phyloP scores from a whole-genome alignment of 2,113 vertebrate species.

The Hystrix cristata region DNA sequence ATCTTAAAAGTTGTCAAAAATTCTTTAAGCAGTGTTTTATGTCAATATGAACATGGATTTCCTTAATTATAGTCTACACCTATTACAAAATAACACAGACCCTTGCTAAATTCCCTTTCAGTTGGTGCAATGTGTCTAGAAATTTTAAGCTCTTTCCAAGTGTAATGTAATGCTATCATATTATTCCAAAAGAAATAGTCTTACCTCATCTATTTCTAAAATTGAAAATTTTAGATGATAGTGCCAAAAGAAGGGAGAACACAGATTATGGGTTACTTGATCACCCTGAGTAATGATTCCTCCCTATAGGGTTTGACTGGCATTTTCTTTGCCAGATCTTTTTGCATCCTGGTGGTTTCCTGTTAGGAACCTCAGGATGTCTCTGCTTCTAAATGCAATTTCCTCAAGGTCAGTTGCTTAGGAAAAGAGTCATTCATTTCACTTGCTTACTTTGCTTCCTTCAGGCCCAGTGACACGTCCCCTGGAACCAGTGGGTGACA shows the following conservation, averaged over 20 bases:
- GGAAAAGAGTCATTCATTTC: background rate
- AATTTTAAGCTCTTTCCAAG: constrained; percentile 44
- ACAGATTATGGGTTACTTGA: constrained; percentile 16
- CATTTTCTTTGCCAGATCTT: background rate
- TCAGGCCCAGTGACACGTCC: background rate
- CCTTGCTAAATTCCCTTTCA: constrained; percentile 1
- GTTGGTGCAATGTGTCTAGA: background rate
- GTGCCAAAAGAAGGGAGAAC: background rate
- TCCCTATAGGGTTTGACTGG: background rate
- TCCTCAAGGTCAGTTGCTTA: background rate
- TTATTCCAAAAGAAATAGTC: constrained; percentile 9
- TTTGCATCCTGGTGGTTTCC: constrained; percentile 22
- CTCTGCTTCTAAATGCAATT: constrained; percentile 30
- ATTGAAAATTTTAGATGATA: background rate
- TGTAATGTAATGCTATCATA: background rate
- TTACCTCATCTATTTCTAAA: constrained; percentile 58
- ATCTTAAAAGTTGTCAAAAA: constrained; percentile 28
- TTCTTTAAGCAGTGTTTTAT: constrained; percentile 25
- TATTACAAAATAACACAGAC: constrained; percentile 30
- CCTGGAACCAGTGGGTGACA: background rate
- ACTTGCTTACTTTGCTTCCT: constrained; percentile 21
- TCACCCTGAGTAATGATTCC: background rate
- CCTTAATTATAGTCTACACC: background rate
- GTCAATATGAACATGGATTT: constrained; percentile 29
- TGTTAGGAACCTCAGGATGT: background rate